Percentiles rank a stretch among this genome's conserved stretches.
Conservation (phyloP, 2,888 invertebrate genomes). For the Noctua comes region DNA sequence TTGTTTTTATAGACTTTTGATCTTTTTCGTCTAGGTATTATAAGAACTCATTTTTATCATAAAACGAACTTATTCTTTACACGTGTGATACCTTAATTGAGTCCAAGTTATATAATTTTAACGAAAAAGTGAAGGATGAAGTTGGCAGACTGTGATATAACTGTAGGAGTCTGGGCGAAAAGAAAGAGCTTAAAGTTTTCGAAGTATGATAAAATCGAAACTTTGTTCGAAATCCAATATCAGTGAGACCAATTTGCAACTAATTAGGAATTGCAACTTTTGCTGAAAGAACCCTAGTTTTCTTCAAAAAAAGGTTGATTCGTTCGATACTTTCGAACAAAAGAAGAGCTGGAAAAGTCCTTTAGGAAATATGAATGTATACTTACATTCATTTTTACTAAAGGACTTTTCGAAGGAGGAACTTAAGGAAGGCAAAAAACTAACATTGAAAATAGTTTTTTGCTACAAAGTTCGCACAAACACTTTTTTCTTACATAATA, state of each 20-base stretch:
- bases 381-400: too few species aligned
- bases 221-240: slow-evolving; percentile 37
- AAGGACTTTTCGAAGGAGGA: too few species aligned
- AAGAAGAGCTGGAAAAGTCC: slow-evolving; percentile 12
- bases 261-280: slow-evolving; percentile 49
- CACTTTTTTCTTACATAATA: slow-evolving; percentile 48
- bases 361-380: slow-evolving; percentile 22
- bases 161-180: slow-evolving; percentile 3
- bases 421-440: slow-evolving; percentile 31
- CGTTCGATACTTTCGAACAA: slow-evolving; percentile 40
- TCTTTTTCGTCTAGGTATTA: background rate
- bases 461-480: slow-evolving; percentile 24
- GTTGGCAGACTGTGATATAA: background rate
- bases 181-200: slow-evolving; percentile 21
- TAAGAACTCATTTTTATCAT: slow-evolving; percentile 2
- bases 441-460: slow-evolving; percentile 42
- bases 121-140: background rate
- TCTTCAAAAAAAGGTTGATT: slow-evolving; percentile 34
- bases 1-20: slow-evolving; percentile 31
- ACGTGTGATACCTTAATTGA: background rate
- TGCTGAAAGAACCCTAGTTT: slow-evolving; percentile 20
- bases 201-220: slow-evolving; percentile 24
- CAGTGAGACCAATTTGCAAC: slow-evolving; percentile 43
- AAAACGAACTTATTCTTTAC: background rate
- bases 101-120: background rate